Percentiles rank a stretch among this genome's conserved stretches.
phyloP scores from a whole-genome alignment of 1,140 invertebrate genomes.

The Tribolium castaneum region DNA sequence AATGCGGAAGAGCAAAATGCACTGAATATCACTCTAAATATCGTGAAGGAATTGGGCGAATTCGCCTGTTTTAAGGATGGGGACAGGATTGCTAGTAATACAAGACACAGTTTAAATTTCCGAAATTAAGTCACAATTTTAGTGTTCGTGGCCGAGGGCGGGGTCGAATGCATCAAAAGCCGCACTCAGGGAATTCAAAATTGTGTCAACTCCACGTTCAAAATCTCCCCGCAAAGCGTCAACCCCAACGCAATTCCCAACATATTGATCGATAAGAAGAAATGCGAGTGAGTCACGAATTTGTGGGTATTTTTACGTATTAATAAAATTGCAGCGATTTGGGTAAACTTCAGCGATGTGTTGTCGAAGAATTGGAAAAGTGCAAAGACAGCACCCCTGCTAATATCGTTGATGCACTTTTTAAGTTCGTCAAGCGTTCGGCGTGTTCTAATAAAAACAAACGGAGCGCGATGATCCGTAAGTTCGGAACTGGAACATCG shows the following conservation, averaged over 20 bases:
- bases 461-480: neutral
- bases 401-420: conserved; percentile 81
- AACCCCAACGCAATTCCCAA: conserved; percentile 44
- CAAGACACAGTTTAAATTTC: neutral
- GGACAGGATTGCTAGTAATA: conserved; percentile 78
- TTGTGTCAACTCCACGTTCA: conserved; percentile 55
- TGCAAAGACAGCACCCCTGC: conserved; percentile 80
- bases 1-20: conserved; percentile 70
- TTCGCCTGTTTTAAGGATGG: conserved; percentile 84
- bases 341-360: conserved; percentile 72
- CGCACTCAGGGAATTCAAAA: conserved; percentile 50
- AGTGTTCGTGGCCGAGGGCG: conserved; percentile 61
- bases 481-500: neutral
- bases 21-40: conserved; percentile 70
- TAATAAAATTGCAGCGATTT: conserved; percentile 68
- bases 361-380: conserved; percentile 73
- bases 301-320: neutral
- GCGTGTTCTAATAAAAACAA: conserved; percentile 21
- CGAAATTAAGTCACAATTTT: conserved; percentile 43
- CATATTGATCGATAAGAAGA: conserved; percentile 52
- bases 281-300: conserved; percentile 54
- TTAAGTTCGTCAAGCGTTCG: conserved; percentile 68
- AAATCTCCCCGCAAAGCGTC: conserved; percentile 45
- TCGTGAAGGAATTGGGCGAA: conserved; percentile 73
- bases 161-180: conserved; percentile 53